Evolutionary conservation across 64 coral and sea anemone genomes (phyloP).

Genomic region (Montipora cactus): DNA sequence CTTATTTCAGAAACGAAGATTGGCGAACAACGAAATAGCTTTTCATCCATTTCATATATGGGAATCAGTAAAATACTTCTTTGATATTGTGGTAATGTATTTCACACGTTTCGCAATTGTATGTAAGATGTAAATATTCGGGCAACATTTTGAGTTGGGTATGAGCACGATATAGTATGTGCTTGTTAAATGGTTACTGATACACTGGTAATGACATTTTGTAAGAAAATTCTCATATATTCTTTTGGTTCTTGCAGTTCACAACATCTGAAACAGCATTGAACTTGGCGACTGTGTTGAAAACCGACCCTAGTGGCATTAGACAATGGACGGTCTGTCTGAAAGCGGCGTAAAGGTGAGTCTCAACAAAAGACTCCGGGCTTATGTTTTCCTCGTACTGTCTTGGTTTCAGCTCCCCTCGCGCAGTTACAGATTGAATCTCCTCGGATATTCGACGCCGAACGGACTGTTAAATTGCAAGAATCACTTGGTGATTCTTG

Average conservation of each 20-base stretch:
- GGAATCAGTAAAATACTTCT: background rate
- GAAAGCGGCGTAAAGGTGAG: constrained; percentile 1
- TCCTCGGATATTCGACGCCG: background rate
- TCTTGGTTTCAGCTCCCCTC: background rate
- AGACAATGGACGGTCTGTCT: constrained; percentile 14
- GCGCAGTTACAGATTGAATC: background rate
- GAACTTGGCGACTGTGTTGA: background rate
- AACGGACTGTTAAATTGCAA: no score
- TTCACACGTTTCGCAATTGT: background rate
- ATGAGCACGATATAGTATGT: background rate
- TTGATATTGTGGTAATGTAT: background rate
- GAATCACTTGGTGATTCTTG: no score
- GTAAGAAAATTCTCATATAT: background rate
- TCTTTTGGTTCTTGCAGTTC: background rate
- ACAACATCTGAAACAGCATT: background rate
- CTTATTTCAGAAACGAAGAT: background rate
- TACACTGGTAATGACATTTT: background rate
- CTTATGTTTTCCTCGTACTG: background rate
- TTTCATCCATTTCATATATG: background rate
- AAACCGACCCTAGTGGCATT: background rate
- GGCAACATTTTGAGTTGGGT: background rate
- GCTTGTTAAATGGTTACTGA: background rate
- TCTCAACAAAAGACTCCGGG: background rate
- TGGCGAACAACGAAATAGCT: no score
- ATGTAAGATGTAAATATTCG: no score